These are phyloP conservation scores for Periophthalmus magnuspinnatus DNA, from an alignment of 2,797 vertebrate genomes.

Conservation along the genomic window DNA sequence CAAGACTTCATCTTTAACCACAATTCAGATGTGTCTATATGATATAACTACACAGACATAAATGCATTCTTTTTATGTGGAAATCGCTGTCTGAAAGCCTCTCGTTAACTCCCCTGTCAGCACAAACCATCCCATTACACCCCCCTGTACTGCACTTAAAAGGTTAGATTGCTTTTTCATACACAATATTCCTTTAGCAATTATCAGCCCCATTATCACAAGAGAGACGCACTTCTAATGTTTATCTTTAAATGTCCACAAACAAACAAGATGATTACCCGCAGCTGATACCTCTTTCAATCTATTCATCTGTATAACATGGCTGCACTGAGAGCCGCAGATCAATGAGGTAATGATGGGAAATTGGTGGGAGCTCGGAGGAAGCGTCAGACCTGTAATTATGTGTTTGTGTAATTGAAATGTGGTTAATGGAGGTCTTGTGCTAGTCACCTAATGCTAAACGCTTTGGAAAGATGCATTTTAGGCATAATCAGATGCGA, in stretches of 20 bases:
- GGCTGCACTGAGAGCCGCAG: slow-evolving; percentile 8
- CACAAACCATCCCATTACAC: slow-evolving; percentile 16
- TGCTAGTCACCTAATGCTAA: slow-evolving; percentile 11
- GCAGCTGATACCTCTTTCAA: slow-evolving; percentile 12
- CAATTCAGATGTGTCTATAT: background rate
- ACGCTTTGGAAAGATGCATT: background rate
- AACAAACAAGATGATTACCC: slow-evolving; percentile 9
- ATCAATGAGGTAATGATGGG: slow-evolving; percentile 34
- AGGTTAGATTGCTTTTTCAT: slow-evolving; percentile 14
- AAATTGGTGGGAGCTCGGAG: slow-evolving; percentile 8
- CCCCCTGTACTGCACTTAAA: slow-evolving; percentile 11
- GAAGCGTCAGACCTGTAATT: slow-evolving; percentile 16
- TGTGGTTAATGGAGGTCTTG: background rate
- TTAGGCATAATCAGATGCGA: background rate
- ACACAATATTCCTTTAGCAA: slow-evolving; percentile 14
- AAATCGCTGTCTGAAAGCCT: slow-evolving; percentile 6
- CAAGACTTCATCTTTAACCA: background rate
- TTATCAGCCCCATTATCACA: slow-evolving; percentile 11
- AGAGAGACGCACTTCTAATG: background rate
- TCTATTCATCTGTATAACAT: slow-evolving; percentile 26
- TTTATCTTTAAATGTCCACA: slow-evolving; percentile 15
- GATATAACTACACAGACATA: background rate
- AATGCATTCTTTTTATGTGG: background rate
- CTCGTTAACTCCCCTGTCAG: slow-evolving; percentile 6
- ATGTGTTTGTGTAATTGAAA: slow-evolving; percentile 17